Base-by-base conservation (phyloP, 2,113 vertebrate genomes). In the Cottus gobio region DNA sequence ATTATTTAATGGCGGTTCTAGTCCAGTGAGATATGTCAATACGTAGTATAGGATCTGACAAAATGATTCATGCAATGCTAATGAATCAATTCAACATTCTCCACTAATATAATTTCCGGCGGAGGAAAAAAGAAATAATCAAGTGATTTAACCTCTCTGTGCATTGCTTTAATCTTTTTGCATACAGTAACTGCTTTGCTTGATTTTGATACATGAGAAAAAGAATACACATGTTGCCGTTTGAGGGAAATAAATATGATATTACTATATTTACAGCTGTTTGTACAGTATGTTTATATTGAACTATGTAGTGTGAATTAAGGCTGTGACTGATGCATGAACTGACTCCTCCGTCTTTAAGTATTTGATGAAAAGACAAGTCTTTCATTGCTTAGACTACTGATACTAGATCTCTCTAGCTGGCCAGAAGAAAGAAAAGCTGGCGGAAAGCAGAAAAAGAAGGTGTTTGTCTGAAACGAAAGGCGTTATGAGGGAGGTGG, bases 61-160 rank as follows among this genome's bases (percentile, higher is more conserved):
- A 85, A 90, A 79, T 90, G 88, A 92, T 89, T 90, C 82, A 92
- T 88, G 87, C 85, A 62, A 85, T 26, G 75, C 46, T 84, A 89
- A 94, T 93, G 82, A 87, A 90, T 88, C 90, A 91, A 72, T 81
- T 83, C 80, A 70, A 72, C 75, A 54, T 79, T 82, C 70, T n/a
- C 71, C 48, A 83, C 69, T 50, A 88, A 88, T 85, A 82, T 81
- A 46, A 91, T 91, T 90, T 92, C 78, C 67, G 22, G 56, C 11
- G 28, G 46, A 81, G 26, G 58, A 57, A 56, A 57, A 65, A 72
- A n/a, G n/a, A n/a, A 66, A 63, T 48, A 72, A 78, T 60, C 39
- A 68, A 77, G 48, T 44, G 67, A 81, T 68, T 87, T 87, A 84
- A 88, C 75, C 68, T 85, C 63, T 75, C 61, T 71, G 72, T 84